Base-by-base conservation (phyloP, 2,797 vertebrate genomes). In the Phalanger gymnotis region DNA sequence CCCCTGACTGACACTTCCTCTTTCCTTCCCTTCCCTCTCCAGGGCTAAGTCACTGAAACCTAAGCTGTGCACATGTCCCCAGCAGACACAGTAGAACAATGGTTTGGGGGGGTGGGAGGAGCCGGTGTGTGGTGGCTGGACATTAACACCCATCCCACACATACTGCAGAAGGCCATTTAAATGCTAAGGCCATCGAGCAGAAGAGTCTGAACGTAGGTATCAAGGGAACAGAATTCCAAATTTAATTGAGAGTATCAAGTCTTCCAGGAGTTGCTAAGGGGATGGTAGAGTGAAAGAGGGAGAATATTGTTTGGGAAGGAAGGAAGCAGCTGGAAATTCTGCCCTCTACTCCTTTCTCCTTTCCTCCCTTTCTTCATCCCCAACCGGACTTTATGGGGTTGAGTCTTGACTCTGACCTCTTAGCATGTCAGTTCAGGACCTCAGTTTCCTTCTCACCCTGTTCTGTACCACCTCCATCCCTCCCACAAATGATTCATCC, bases 171-270 rank as follows among this genome's bases (percentile, higher is more conserved):
- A 97, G 95, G 95, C 93, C 96, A 96, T 97, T 96, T 96, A 96
- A 96, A 97, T 94, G 96, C 96, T 96, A 96, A 96, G 95, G 94
- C 92, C 96, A 90, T n/a, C 52, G 40, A 87, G 13, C 25, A 61
- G 57, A 53, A 34, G 30, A 40, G 61, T 40, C 56, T 53, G 34
- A 53, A 91, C 47, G 56, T 56, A 3, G 51, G 54, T 66, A n/a
- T 2, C 73, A 3, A 51, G 87, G 54, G 92, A 92, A 51, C 73
- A 1, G 91, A 96, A 96, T 94, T 94, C 91, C 47, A 96, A 92
- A 91, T 92, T 81, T 89, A 90, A 90, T 11, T 57, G 91, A 30
- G n/a, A 53, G 81, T 6, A 31, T 92, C 91, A 30, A 90, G 56
- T 81, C 90, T 93, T 92, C 54, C 54, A 4, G 55, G 66, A 93